Base-by-base conservation (phyloP, 2,797 vertebrate genomes). In the Apogon talboti region DNA sequence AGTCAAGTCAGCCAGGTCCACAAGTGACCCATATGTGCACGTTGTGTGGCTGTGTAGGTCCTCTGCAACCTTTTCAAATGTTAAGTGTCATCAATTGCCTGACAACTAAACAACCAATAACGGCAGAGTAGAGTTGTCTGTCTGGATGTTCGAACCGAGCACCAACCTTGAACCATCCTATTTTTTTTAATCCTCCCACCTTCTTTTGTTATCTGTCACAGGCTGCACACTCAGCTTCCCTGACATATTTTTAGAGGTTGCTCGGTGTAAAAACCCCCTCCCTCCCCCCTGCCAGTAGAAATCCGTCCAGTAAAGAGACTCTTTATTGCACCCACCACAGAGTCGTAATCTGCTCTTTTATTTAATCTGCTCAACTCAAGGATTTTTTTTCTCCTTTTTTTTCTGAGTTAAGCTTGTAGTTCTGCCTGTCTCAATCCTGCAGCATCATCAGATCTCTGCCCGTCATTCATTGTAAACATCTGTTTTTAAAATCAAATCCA, bases 351-450 rank as follows among this genome's bases (percentile, higher is more conserved):
- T 73, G 57, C 46, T 80, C 57, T 63, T 2, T 72, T 64, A 50
- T 66, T 81, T 87, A 82, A 87, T 84, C 81, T 84, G 54, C 64
- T 84, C 76, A 74, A 16, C 2, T 73, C 18, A 5, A 70, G 70
- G 61, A 67, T 74, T 70, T 61, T 56, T 7, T 41, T 37, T n/a
- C 11, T 3, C 43, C 19, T 18, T 68, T 28, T 62, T 82, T 76
- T 54, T 44, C 37, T 15, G 45, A 28, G 43, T 50, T 81, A 64
- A 74, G n/a, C 38, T 54, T 16, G 47, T 11, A 8, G 65, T 47
- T 69, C 5, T 18, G 21, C 24, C 12, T 51, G 56, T 37, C 30
- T 24, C 51, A 75, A 41, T 37, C 51, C 51, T 14, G 24, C 15
- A 11, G 16, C 42, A 37, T 28, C 0, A 2, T 53, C 41, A 56